Percentiles rank a stretch among this genome's conserved stretches.
These are phyloP conservation scores for Enteromius mattozi DNA, from an alignment of 2,797 vertebrate species.

Conservation along the genomic window DNA sequence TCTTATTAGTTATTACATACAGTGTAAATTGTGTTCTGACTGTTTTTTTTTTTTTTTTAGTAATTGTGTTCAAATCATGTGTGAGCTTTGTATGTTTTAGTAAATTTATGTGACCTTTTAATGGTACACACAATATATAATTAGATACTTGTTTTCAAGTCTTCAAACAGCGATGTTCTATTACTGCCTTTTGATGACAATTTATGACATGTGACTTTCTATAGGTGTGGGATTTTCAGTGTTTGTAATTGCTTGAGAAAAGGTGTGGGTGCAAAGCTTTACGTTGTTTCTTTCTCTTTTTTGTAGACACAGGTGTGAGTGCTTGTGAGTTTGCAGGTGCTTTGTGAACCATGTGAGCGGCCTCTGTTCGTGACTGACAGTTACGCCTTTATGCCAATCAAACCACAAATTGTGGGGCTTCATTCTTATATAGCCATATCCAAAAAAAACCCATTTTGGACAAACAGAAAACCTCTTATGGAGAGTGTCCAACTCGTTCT, in stretches of 20 bases:
- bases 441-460: constrained; percentile 67
- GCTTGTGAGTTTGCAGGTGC: constrained; percentile 59
- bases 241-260: constrained; percentile 47
- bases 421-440: constrained; percentile 75
- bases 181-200: constrained; percentile 40
- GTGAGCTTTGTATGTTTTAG: not conserved
- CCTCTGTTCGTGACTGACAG: constrained; percentile 70
- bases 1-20: not conserved
- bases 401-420: constrained; percentile 74
- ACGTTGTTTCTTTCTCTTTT: constrained; percentile 33
- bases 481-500: constrained; percentile 68
- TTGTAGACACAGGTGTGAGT: constrained; percentile 58
- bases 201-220: constrained; percentile 52
- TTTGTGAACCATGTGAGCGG: constrained; percentile 55
- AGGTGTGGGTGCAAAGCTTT: constrained; percentile 51
- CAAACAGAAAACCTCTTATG: constrained; percentile 68
- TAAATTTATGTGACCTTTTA: not conserved
- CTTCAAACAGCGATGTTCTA: constrained; percentile 30
- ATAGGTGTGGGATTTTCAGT: constrained; percentile 48
- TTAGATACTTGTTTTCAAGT: constrained; percentile 21
- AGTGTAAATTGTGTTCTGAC: not conserved
- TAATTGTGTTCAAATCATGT: not conserved
- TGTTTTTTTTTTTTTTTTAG: not conserved
- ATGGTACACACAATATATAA: constrained; percentile 4
- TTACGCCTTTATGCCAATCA: constrained; percentile 71